Evolutionary conservation across 2,113 vertebrate genomes (phyloP), one percentile per base, ranked within the genome.

Genomic region (Ranitomeya imitator): DNA sequence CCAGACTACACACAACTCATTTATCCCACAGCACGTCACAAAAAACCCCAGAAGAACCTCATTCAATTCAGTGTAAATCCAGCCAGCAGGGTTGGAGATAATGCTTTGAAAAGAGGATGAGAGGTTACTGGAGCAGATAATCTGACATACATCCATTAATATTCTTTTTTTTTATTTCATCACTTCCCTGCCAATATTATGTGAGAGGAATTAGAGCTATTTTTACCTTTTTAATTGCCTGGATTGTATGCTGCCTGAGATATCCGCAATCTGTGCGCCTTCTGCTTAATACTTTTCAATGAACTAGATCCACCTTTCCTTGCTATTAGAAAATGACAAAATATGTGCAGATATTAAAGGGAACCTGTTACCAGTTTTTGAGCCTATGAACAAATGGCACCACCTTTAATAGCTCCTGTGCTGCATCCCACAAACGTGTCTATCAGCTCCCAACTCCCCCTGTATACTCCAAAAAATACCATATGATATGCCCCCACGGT

Each of bases 61-160:
- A 65, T 78, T 76, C 87, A 84, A 79, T 84, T 79, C 81, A 78
- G 63, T 65, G 81, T 74, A 65, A 67, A 78, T 60, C 73, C 86
- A 88, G 69, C 59, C 87, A 84, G 71, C 71, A 88, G 87, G 87
- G 73, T 78, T 77, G 60, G n/a, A 55, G 81, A 84, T 78, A 84
- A 88, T 84, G 73, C 87, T 26, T 51, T 18, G 54, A 84, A 82
- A 88, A 45, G 65, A 37, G 81, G 79, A 88, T 88, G 86, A 88
- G 80, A 45, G 80, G 81, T 88, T 88, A 78, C 73, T 88, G 81
- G 71, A 88, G 87, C 81, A 83, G n/a, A 88, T 88, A 88, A 88
- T 88, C 86, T 31, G 59, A 88, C 79, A 80, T 83, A 80, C 86
- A 88, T 54, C 78, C 81, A 88, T 88, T 88, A 88, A 88, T 84